Evolutionary conservation across 2,888 invertebrate genomes (phyloP).

Genomic region (Monopis laevigella): DNA sequence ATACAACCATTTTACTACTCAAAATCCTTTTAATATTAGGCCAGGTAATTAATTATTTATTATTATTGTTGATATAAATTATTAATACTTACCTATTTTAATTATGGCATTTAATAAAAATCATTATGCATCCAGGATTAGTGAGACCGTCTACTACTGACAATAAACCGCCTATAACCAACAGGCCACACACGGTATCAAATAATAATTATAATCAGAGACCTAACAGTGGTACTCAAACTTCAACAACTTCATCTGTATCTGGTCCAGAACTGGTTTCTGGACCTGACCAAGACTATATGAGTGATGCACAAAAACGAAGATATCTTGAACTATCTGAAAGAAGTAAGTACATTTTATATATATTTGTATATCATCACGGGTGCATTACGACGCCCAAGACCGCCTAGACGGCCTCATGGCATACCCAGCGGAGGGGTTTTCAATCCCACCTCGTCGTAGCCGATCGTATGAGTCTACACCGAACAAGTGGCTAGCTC

Average conservation of each 20-base stretch:
- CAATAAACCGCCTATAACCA: conserved; percentile 43
- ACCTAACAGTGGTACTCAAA: conserved; percentile 20
- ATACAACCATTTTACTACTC: conserved; percentile 20
- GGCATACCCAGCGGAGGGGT: no score
- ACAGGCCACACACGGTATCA: conserved; percentile 28
- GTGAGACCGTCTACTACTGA: conserved; percentile 37
- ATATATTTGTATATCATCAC: no score
- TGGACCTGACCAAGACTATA: conserved; percentile 13
- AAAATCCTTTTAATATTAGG: conserved; percentile 26
- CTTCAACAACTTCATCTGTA: conserved; percentile 11
- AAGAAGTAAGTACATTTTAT: conserved; percentile 35
- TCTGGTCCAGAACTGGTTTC: conserved; percentile 4
- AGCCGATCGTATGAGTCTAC: no score
- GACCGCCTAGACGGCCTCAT: no score
- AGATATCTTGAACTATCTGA: conserved; percentile 39
- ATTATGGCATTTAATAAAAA: no score
- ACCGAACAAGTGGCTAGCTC: no score
- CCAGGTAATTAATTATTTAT: no score
- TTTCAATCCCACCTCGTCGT: no score
- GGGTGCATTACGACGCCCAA: no score
- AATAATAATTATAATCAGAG: conserved; percentile 20
- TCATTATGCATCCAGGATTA: no score
- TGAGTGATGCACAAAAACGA: conserved; percentile 30
- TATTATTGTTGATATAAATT: no score
- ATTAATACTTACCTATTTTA: no score